Base-by-base conservation (phyloP, 2,888 invertebrate genomes). In the Bombylius discolor region DNA sequence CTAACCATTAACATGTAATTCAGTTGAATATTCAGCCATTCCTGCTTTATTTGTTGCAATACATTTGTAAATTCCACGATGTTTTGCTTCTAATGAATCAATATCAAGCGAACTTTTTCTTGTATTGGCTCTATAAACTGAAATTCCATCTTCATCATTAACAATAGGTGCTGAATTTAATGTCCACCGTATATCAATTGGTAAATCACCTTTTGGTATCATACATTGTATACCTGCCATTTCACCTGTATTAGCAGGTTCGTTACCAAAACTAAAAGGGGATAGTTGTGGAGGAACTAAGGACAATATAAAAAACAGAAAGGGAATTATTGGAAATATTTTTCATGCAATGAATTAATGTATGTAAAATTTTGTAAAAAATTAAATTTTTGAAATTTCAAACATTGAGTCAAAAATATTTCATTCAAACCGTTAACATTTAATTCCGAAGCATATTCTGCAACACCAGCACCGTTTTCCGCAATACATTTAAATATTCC, bases 401-500 rank as follows among this genome's bases (percentile, higher is more conserved):
- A 23, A 23, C 23, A 23, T 23, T 23, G 23, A 23, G 23, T 23
- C 23, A 23, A 23, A 23, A 23, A 23, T 23, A 23, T 23, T 23
- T 23, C 23, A 53, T 48, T 11, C 47, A 46, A 68, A 87, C 86
- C 89, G 71, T 87, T 87, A 60, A 89, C 85, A 76, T 81, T 80
- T 59, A 89, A 78, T 65, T 79, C 74, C 57, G 85, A 81, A 60
- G 81, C 82, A 70, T 81, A 81, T 68, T 81, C 82, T 64, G 81
- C 76, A 62, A 78, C 77, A 65, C 86, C 86, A 59, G 84, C 85
- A 61, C 74, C 69, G 74, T 86, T 87, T 67, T 80, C 79, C 55
- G 87, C 89, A 67, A 81, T 79, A 72, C 89, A 89, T 63, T 82
- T 81, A 70, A 86, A 88, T 62, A 79, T 79, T 64, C 89, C 89